Evolutionary conservation across 2,113 vertebrate genomes (phyloP), one percentile per base, ranked within the genome.

Genomic region (Chaenogobius annularis): DNA sequence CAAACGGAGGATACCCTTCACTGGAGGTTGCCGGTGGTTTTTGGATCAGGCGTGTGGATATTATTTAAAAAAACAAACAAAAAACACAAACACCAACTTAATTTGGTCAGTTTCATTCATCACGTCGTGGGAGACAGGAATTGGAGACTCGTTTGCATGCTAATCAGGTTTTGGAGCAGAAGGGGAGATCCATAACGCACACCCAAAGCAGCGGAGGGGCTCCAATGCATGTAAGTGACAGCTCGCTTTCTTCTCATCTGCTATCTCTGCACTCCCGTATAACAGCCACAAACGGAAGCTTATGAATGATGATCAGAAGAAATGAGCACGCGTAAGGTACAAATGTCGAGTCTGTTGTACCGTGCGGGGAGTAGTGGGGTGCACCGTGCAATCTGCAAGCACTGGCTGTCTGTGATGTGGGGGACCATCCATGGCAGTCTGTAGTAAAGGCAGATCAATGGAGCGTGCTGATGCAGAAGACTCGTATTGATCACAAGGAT

Each of bases 181-280:
- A 68, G 59, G 43, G 79, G 76, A 84, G 26, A 80, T 61, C 84
- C 79, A 78, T 73, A 84, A 72, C 74, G 43, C 74, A 76, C 83
- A 83, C 79, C 82, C 85, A 85, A 26, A 83, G 72, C 80, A 43
- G 76, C 70, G n/a, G 78, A 70, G 70, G 12, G 81, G 71, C 9
- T 83, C 87, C 73, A 68, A 92, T 91, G 84, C 81, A 89, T 83
- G 91, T 92, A 90, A 92, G 91, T 90, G 73, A 75, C 79, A 70
- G 22, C 70, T 63, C 12, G 44, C 78, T 66, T 82, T 81, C 59
- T 83, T 75, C 56, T 63, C 68, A 73, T 31, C 37, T 37, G 15
- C 6, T 47, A 14, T 69, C 43, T 26, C 20, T 52, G 50, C 50
- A 26, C 23, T 55, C 9, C 22, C 47, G 14, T 1, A 13, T 56